Conservation (phyloP, 2,797 vertebrate genomes). For the Lophotriccus pileatus region DNA sequence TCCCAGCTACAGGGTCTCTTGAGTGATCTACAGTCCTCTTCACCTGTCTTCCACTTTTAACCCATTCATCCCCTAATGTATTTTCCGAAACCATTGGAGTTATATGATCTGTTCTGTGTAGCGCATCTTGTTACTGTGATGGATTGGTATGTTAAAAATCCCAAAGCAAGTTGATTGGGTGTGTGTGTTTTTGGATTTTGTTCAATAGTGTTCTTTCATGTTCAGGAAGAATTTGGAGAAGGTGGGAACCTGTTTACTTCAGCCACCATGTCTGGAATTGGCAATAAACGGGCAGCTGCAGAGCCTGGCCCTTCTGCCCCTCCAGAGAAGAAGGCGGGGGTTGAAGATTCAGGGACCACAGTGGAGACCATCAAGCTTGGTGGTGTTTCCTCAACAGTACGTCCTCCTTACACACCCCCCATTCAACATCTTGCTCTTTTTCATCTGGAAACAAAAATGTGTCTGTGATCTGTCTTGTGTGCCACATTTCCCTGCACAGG, state of each 20-base stretch:
- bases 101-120: neutral
- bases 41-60: neutral
- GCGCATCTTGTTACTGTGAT: accelerated
- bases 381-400: conserved; percentile 90
- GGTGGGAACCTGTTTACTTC: neutral
- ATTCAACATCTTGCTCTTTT: accelerated
- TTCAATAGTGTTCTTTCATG: neutral
- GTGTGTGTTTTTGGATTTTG: accelerated
- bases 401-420: neutral
- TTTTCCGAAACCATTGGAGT: neutral
- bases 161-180: accelerated
- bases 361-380: conserved; percentile 92
- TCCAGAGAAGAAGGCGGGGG: conserved; percentile 76
- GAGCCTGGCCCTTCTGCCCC: conserved; percentile 73
- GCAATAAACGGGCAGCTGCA: conserved; percentile 70
- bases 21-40: neutral
- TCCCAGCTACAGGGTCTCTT: neutral
- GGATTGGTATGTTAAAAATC: neutral
- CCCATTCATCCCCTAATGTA: neutral
- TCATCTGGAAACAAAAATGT: neutral
- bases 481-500: conserved; percentile 72
- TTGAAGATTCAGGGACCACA: conserved; percentile 78
- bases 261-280: conserved; percentile 73
- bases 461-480: neutral
- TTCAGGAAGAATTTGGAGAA: conserved; percentile 1